These are phyloP conservation scores for human DNA, from an alignment of 2,113 vertebrate genomes.

Conservation along the genomic window DNA sequence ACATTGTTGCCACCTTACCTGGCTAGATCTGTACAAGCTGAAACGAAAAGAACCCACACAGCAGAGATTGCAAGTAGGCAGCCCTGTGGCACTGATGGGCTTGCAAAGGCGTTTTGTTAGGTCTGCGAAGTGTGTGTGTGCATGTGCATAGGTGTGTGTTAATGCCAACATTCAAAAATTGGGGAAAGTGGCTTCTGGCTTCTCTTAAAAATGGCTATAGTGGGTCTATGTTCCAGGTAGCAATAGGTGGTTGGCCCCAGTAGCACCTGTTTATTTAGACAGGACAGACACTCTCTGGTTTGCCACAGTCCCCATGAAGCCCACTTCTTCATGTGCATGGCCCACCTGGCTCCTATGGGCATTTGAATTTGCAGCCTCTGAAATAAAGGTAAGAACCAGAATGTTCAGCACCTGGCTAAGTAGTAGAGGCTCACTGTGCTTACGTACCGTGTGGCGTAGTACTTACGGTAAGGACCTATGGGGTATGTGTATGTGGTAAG, in stretches of 20 bases:
- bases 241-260: not conserved
- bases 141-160: too few species aligned
- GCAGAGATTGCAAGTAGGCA: not conserved
- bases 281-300: accelerated
- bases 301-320: not conserved
- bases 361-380: not conserved
- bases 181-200: not conserved
- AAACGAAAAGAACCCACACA: not conserved
- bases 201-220: not conserved
- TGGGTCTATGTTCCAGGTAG: too few species aligned
- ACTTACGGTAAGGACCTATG: not conserved
- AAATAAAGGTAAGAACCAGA: not conserved
- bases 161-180: not conserved
- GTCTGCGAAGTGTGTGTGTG: not conserved
- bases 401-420: not conserved
- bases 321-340: not conserved
- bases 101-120: not conserved
- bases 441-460: not conserved
- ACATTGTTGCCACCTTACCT: not conserved
- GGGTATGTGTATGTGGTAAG: accelerated
- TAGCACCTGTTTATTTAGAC: not conserved
- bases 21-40: not conserved
- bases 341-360: accelerated
- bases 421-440: not conserved
- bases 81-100: not conserved